Evolutionary conservation across 2,113 vertebrate genomes (phyloP), one percentile per base, ranked within the genome.

Genomic region (Neotragus moschatus): DNA sequence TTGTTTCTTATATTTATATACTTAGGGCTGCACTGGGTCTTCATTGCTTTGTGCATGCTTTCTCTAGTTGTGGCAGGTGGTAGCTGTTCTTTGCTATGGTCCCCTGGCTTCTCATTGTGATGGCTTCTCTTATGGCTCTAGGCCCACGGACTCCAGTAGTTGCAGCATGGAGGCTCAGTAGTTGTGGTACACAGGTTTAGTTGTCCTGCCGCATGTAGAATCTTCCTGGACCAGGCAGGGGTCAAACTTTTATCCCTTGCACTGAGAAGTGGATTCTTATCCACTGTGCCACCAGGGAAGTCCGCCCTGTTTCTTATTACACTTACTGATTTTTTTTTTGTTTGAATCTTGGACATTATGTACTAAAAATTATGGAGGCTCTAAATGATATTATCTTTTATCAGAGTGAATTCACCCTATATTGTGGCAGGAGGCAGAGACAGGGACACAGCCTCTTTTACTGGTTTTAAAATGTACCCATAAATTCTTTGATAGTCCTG

Each of bases 1-100:
- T n/a, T 88, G 5, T 77, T 56, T 70, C 28, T 92, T 70, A 23
- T 73, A 23, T 39, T 70, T 39, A 23, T 39, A 21, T 70, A 36
- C 19, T 70, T 70, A 73, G 0, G 66, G n/a, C n/a, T 23, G 9
- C 66, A 39, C n/a, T 39, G 21, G 19, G n/a, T 73, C 36, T 73
- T 39, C 26, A 12, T 25, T 39, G 66, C 66, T 73, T 39, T 39
- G n/a, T 1, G 0, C 2, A 0, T 0, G 2, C 19, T 12, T 39
- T 73, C 66, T 23, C 66, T 39, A 73, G 36, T 73, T 23, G 66
- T 11, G 36, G 21, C 63, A 63, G n/a, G 30, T n/a, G 30, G 30
- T 63, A 63, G 61, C 63, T 36, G 33, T 21, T 70, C 63, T 36
- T 36, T 8, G 4, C n/a, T 21, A 8, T 36, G n/a, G 63, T 70